Conservation (phyloP, 2,797 vertebrate species). For the Denticeps clupeoides region DNA sequence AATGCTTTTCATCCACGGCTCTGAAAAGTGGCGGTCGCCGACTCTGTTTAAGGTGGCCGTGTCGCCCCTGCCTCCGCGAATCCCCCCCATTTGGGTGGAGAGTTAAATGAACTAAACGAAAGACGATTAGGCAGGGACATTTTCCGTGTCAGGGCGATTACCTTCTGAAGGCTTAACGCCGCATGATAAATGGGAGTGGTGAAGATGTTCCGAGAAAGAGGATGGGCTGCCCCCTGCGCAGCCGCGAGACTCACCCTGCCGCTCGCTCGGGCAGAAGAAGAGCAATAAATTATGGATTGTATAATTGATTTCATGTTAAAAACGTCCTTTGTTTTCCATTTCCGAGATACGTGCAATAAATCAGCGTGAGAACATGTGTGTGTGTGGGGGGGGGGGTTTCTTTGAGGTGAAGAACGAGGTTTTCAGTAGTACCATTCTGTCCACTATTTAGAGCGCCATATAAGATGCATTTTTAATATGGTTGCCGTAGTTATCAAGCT, state of each 20-base stretch:
- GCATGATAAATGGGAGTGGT: slow-evolving; percentile 26
- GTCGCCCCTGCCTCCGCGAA: slow-evolving; percentile 14
- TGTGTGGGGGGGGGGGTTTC: neutral
- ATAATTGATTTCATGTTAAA: slow-evolving; percentile 35
- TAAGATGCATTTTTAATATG: slow-evolving; percentile 27
- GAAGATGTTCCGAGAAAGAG: neutral
- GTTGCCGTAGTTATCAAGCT: no score
- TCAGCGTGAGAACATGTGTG: neutral
- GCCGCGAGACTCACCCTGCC: no score
- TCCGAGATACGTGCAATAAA: slow-evolving; percentile 14
- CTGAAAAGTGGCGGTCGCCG: slow-evolving; percentile 41
- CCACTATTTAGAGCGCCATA: neutral
- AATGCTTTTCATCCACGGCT: slow-evolving; percentile 32
- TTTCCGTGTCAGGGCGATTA: slow-evolving; percentile 45
- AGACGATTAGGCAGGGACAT: slow-evolving; percentile 59
- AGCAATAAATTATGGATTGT: slow-evolving; percentile 27
- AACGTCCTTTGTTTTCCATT: slow-evolving; percentile 32
- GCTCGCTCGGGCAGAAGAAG: slow-evolving; percentile 8
- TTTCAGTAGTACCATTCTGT: slow-evolving; percentile 6
- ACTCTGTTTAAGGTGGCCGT: slow-evolving; percentile 48
- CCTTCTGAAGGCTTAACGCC: slow-evolving; percentile 28
- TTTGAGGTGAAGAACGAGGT: neutral
- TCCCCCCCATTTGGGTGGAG: slow-evolving; percentile 29
- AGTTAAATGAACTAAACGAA: slow-evolving; percentile 54
- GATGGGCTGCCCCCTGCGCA: neutral